Conservation (phyloP, 2,888 invertebrate genomes). For the Augochlorella aurata region DNA sequence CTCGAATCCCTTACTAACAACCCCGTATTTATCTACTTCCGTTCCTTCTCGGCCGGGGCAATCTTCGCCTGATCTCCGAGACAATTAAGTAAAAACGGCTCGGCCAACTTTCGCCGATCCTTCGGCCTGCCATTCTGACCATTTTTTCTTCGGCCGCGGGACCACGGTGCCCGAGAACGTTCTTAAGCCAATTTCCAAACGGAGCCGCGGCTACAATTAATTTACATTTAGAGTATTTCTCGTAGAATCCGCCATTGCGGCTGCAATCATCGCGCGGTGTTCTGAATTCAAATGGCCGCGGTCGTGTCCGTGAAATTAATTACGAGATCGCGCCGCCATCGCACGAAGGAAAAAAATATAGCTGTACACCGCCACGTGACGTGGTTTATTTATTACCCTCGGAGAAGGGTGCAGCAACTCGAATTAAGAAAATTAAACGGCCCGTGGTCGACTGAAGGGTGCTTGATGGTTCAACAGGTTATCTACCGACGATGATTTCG, state of each 20-base stretch:
- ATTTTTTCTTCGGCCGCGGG: too few species aligned
- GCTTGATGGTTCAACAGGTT: too few species aligned
- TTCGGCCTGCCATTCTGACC: not conserved
- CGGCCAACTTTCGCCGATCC: constrained; percentile 7
- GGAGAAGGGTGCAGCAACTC: not conserved
- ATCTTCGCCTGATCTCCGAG: constrained; percentile 15
- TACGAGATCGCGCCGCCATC: constrained; percentile 46
- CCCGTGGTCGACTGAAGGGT: not conserved
- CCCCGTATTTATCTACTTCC: not conserved
- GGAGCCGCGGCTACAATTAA: constrained; percentile 40
- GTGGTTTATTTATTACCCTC: constrained; percentile 53
- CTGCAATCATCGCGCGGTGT: constrained; percentile 28
- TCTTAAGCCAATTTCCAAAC: constrained; percentile 43
- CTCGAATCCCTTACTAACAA: not conserved
- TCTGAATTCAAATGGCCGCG: constrained; percentile 33
- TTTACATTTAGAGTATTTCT: constrained; percentile 63
- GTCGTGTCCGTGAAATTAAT: constrained; percentile 57
- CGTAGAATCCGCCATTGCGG: constrained; percentile 10
- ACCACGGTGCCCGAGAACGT: constrained; percentile 14
- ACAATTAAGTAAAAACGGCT: constrained; percentile 22
- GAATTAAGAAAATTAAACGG: constrained; percentile 2
- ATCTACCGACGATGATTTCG: too few species aligned
- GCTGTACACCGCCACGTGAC: constrained; percentile 23
- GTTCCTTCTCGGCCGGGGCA: not conserved
- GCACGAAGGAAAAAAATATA: constrained; percentile 37